Conservation (phyloP, 2,797 vertebrate genomes). For the Poecilia velifera region DNA sequence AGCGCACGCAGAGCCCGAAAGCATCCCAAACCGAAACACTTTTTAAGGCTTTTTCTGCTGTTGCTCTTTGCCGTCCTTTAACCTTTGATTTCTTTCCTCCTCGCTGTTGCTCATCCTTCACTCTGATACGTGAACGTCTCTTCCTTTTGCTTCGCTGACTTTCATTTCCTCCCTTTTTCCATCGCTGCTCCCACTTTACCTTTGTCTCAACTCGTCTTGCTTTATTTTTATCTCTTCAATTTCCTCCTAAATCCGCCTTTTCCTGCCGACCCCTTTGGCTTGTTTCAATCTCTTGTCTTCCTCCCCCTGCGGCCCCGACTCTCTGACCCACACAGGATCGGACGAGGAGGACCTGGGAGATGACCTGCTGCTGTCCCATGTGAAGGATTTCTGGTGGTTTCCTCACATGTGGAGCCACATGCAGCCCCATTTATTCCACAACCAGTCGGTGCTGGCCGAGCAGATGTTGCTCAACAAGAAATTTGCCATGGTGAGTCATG, state of each 20-base stretch:
- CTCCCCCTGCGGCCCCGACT: not conserved
- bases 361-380: slow-evolving; percentile 92
- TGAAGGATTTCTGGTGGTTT: slow-evolving; percentile 98
- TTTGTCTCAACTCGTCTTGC: slow-evolving; percentile 22
- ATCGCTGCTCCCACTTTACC: slow-evolving; percentile 37
- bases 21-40: not conserved
- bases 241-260: slow-evolving; percentile 24
- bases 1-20: not conserved
- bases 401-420: slow-evolving; percentile 99
- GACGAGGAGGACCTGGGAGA: slow-evolving; percentile 97
- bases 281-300: not conserved
- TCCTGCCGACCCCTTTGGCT: slow-evolving; percentile 2
- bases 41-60: slow-evolving; percentile 4
- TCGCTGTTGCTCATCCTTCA: slow-evolving; percentile 13
- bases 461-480: slow-evolving; percentile 99
- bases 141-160: slow-evolving; percentile 19
- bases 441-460: slow-evolving; percentile 95
- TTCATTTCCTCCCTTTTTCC: slow-evolving; percentile 52
- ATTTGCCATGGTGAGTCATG: slow-evolving; percentile 93
- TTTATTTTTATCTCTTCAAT: slow-evolving; percentile 43
- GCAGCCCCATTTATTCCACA: slow-evolving; percentile 98
- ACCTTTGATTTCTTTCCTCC: slow-evolving; percentile 5
- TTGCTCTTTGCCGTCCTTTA: not conserved
- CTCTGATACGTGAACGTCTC: slow-evolving; percentile 35
- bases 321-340: slow-evolving; percentile 81